Percentiles rank a stretch among this genome's conserved stretches.
These are phyloP conservation scores for Eudyptes chrysolophus DNA, from an alignment of 2,113 vertebrate genomes.

Conservation along the genomic window DNA sequence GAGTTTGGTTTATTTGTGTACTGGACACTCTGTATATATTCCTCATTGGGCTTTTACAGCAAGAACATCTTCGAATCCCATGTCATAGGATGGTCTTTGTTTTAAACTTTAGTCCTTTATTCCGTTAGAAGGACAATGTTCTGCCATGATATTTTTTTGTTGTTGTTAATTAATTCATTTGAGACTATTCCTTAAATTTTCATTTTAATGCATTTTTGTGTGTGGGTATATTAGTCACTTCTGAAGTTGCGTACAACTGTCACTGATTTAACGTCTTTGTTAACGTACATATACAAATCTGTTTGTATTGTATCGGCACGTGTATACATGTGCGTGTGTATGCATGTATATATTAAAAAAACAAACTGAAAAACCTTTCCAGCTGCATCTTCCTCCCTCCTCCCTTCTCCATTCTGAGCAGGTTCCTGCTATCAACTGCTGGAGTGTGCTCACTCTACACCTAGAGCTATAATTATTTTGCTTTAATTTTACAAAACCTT, in stretches of 20 bases:
- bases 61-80: conserved; percentile 45
- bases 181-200: conserved; percentile 75
- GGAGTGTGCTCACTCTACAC: conserved; percentile 78
- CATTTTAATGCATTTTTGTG: conserved; percentile 72
- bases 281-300: background rate
- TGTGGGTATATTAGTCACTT: conserved; percentile 68
- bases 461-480: conserved; percentile 86
- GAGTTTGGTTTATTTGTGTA: background rate
- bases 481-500: conserved; percentile 86
- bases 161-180: conserved; percentile 75
- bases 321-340: background rate
- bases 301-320: background rate
- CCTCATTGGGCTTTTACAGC: conserved; percentile 16
- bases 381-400: conserved; percentile 31
- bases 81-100: conserved; percentile 37
- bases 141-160: background rate
- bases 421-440: conserved; percentile 77
- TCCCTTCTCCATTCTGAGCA: conserved; percentile 69
- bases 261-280: conserved; percentile 60
- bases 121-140: conserved; percentile 62
- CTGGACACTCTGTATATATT: background rate
- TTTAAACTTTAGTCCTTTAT: conserved; percentile 62
- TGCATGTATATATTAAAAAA: background rate
- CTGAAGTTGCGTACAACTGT: conserved; percentile 61
- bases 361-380: background rate